Evolutionary conservation across 2,113 vertebrate genomes (phyloP), one percentile per base, ranked within the genome.

Genomic region (Stomatorhinus ivindoensis): DNA sequence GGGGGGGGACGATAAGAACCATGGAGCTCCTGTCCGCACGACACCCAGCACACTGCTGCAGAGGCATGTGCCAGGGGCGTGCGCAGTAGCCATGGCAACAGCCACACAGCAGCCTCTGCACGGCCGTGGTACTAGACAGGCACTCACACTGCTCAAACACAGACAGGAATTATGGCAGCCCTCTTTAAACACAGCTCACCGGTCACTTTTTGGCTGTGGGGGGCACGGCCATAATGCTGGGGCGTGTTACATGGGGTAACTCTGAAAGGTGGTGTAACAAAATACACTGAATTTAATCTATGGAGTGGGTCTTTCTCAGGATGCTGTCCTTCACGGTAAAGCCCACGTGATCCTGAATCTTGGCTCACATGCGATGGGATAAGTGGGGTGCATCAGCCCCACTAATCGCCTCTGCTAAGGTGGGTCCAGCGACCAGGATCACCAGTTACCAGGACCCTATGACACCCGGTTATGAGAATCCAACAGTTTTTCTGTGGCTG

Each of bases 21-120:
- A 0, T 13, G 42, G n/a, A 48, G 9, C 27, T 31, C 15, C 86
- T 46, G 86, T 55, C 21, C 13, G 21, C 21, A 55, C 2, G 19
- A 31, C 50, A 39, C 15, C 87, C 87, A 80, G 7, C 6, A 13
- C 50, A 80, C 88, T 31, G 13, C 69, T 51, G 88, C 8, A 3
- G 21, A 17, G 69, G 69, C 44, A n/a, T 15, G 48, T 31, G 31
- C 65, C 65, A 39, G 24, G 17, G 47, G 9, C 35, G 27, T 10
- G 7, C 8, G 27, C 21, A 13, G 88, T 88, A 39, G 4, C 48
- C 88, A 89, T 42, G 47, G 65, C 46, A 88, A 88, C 87, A 88
- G 87, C 46, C 10, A 24, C 46, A 69, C 61, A 51, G 88, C 88
- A 44, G 73, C 17, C 88, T 35, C 11, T 4, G 35, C 73, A 9